These are phyloP conservation scores for Bradynema listronoti DNA, from an alignment of 1,140 invertebrate genomes.

Conservation along the genomic window DNA sequence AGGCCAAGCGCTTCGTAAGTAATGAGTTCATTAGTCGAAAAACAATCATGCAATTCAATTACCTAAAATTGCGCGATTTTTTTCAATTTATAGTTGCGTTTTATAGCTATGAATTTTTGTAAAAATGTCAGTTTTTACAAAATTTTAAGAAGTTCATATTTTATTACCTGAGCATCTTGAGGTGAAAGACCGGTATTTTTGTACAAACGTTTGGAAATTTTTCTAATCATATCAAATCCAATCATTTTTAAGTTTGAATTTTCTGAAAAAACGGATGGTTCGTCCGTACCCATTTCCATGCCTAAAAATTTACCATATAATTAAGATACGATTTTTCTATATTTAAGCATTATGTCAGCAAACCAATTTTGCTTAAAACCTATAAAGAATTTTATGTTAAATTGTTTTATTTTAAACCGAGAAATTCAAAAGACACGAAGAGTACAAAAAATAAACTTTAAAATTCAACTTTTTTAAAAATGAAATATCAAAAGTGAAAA, in stretches of 20 bases:
- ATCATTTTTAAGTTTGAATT: constrained; percentile 83
- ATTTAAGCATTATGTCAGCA: background rate
- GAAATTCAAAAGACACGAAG: background rate
- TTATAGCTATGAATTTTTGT: background rate
- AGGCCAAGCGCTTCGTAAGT: constrained; percentile 93
- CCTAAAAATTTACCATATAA: constrained; percentile 15
- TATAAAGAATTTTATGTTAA: background rate
- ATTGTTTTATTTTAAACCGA: background rate
- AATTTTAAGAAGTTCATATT: background rate
- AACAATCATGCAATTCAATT: constrained; percentile 98
- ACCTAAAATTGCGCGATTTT: constrained; percentile 61
- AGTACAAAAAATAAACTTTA: background rate
- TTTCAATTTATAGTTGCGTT: background rate
- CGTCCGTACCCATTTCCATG: constrained; percentile 67
- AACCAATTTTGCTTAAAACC: background rate
- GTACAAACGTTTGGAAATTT: constrained; percentile 74
- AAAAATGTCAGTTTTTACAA: background rate
- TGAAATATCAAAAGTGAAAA: background rate
- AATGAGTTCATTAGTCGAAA: constrained; percentile 92
- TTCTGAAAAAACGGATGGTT: constrained; percentile 74
- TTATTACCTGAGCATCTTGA: constrained; percentile 47
- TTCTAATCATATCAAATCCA: constrained; percentile 88
- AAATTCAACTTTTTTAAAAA: background rate
- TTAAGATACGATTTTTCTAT: background rate
- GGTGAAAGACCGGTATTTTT: constrained; percentile 65